A percentile compares a stretch with the other conserved stretches of the same genome.
Evolutionary conservation across 2,797 vertebrate species (phyloP).

Genomic region (Myripristis jacobus): DNA sequence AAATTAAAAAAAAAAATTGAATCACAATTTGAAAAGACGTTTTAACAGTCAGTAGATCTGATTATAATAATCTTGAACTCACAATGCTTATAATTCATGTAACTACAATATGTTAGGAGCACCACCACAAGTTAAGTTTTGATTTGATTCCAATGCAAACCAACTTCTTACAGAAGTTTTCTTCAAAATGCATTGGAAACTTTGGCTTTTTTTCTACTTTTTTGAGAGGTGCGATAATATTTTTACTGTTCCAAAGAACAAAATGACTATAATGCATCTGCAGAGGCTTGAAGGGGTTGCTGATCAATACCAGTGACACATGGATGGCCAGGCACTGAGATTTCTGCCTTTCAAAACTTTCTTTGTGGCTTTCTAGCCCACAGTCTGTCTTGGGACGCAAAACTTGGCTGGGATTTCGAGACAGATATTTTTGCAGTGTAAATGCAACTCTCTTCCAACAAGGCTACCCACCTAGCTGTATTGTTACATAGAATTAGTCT

Average conservation of each 20-base stretch:
- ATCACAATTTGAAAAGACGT: no score
- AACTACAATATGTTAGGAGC: no score
- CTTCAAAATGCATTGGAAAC: background rate
- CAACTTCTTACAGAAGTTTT: no score
- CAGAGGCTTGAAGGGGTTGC: background rate
- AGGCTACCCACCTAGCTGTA: slow-evolving; percentile 16
- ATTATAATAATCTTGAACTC: no score
- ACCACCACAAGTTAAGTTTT: no score
- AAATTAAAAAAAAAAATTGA: no score
- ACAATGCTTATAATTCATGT: no score
- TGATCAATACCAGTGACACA: background rate
- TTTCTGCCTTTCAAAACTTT: slow-evolving; percentile 19
- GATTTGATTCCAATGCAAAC: no score
- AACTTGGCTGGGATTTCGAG: background rate
- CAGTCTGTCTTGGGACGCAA: background rate
- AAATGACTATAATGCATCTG: background rate
- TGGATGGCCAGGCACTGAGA: slow-evolving; percentile 32
- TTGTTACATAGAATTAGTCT: slow-evolving; percentile 27
- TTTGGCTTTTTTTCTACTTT: slow-evolving; percentile 2
- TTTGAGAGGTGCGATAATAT: slow-evolving; percentile 23
- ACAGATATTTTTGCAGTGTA: slow-evolving; percentile 2
- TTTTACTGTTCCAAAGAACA: slow-evolving; percentile 14
- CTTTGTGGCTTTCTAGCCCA: slow-evolving; percentile 3
- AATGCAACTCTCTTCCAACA: background rate
- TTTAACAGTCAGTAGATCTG: no score